Evolutionary conservation across 2,797 vertebrate genomes (phyloP), one percentile per base, ranked within the genome.

Genomic region (Leptatherina wallacei): DNA sequence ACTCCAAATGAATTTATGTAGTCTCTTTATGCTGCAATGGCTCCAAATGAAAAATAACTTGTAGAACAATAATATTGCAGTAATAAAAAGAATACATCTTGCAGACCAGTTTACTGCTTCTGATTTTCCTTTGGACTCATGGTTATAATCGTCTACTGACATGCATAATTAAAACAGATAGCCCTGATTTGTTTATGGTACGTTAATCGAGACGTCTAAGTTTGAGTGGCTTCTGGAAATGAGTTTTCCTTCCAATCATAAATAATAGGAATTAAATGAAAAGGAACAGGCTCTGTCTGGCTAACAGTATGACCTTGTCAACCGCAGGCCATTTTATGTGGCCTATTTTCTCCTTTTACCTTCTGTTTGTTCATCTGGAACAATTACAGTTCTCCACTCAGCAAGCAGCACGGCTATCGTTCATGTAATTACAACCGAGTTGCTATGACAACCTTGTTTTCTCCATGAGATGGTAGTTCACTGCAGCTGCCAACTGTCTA

Each of bases 361-460:
- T 74, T 71, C 71, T 80, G 72, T 82, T 86, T 86, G 84, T 87
- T 89, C 84, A 82, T 67, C 64, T 75, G 44, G 77, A 1, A 49
- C 87, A 90, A 91, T 89, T 92, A 90, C 84, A 73, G 73, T 60
- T 69, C 77, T 84, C 68, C 77, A 64, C 80, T 87, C 65, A 32
- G 83, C 80, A 74, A 18, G 65, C 52, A 12, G 68, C 57, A 11
- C 61, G 57, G 69, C 91, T 69, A 85, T 89, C 83, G 66, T 70
- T 92, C 83, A 88, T 89, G 88, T 85, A 81, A 91, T 90, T 86
- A 85, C 61, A 69, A 81, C 65, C 64, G 66, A 22, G 91, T 93
- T 92, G 72, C 91, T 64, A 85, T 76, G 82, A 88, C 75, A 82
- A 93, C 87, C 16, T 0, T 35, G n/a, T 42, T 67, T 65, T 57